Conservation (phyloP, 2,888 invertebrate genomes). For the Volucella inanis region DNA sequence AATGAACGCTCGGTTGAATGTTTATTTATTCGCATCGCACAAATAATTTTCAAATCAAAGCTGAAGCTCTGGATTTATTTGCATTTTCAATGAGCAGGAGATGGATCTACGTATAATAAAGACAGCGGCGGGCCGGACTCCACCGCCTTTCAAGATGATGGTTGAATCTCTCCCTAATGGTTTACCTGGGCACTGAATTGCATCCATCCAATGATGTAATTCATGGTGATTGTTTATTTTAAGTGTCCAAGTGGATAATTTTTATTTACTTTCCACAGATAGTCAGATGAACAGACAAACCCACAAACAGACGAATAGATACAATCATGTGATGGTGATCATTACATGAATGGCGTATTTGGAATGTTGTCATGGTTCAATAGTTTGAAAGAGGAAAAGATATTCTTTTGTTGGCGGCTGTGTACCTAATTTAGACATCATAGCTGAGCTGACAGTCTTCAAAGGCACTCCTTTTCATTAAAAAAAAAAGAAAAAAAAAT, state of each 20-base stretch:
- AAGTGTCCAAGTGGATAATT: constrained; percentile 48
- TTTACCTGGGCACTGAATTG: constrained; percentile 1
- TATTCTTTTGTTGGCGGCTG: constrained; percentile 24
- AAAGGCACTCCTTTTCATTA: constrained; percentile 48
- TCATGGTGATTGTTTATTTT: constrained; percentile 49
- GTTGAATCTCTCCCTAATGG: not conserved
- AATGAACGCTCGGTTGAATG: constrained; percentile 25
- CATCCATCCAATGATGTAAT: constrained; percentile 1
- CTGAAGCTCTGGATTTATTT: constrained; percentile 38
- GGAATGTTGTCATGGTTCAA: constrained; percentile 23
- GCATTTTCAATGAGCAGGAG: constrained; percentile 23
- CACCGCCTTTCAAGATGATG: constrained; percentile 17
- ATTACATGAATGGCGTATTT: constrained; percentile 22
- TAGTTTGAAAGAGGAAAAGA: constrained; percentile 29
- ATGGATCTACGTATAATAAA: constrained; percentile 1
- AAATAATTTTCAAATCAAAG: constrained; percentile 36
- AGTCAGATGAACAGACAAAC: not conserved
- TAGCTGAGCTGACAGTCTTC: constrained; percentile 4
- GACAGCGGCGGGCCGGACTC: not conserved
- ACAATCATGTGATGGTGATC: not conserved
- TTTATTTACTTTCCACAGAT: constrained; percentile 27
- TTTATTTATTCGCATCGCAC: constrained; percentile 37
- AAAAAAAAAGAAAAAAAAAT: too few relatives aligned
- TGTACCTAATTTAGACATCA: constrained; percentile 53
- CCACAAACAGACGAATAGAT: not conserved